Evolutionary conservation across 2,113 vertebrate species (phyloP), one percentile per base, ranked within the genome.

Genomic region (Scalopus aquaticus): DNA sequence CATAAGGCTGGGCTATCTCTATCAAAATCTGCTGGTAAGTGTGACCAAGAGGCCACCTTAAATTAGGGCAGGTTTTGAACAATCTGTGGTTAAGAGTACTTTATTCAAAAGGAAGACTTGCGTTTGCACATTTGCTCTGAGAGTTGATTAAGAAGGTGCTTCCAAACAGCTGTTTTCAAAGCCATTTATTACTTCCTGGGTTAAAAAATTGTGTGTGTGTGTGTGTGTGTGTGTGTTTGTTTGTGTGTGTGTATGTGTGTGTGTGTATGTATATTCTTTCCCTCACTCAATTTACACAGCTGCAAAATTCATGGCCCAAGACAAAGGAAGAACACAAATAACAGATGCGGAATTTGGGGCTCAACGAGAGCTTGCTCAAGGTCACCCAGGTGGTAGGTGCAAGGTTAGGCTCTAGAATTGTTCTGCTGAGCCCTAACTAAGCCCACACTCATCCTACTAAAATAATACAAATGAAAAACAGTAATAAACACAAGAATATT

Each of bases 181-280:
- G 96, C 94, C 97, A 98, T 96, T 97, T 98, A 96, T 85, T 98
- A 97, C 96, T 97, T 98, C 96, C 95, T 96, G 95, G 89, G 94
- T 54, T 87, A 32, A 79, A 79, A 86, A 81, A 73, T 44, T 28
- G 12, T 6, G 32, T 4, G 22, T 22, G 9, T 28, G 39, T 6
- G 0, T 73, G 10, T 72, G 6, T 32, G 9, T 69, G 60, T n/a
- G n/a, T n/a, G n/a, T n/a, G n/a, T n/a, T n/a, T n/a, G n/a, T n/a
- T n/a, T n/a, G n/a, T n/a, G n/a, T n/a, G n/a, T n/a, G n/a, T n/a
- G n/a, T n/a, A n/a, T n/a, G n/a, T n/a, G n/a, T 26, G 12, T 6
- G 32, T 4, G 22, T 22, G 9, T 28, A 49, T 6, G 0, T 73
- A 6, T 72, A 3, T n/a, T n/a, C 12, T 13, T 16, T 30, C 28